Evolutionary conservation across 2,888 invertebrate species (phyloP), one percentile per base, ranked within the genome.

Genomic region (Mythimna loreyi): DNA sequence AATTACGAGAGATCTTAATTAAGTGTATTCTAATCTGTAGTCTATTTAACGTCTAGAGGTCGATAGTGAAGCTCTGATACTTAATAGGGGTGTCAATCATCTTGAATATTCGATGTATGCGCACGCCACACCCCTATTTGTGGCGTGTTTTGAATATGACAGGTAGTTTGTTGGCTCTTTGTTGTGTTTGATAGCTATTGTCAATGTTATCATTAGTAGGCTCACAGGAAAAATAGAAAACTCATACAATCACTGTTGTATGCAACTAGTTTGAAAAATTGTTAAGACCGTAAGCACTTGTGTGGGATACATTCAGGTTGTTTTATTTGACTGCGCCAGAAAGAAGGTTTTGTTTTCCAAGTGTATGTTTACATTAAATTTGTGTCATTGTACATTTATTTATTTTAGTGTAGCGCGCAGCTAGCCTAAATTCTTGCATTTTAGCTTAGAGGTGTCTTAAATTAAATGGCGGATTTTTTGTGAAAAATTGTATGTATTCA

Each of bases 1-100:
- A 67, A 67, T 58, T 56, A 56, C 33, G 30, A 66, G 50, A 23
- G 61, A 8, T 53, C 57, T 75, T 67, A 67, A 78, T 80, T 73
- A 73, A 72, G 36, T 2, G 13, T 62, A 43, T 60, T 40, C 40
- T 40, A 40, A 19, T 16, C 40, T 40, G 0, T 40, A 40, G 16
- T 40, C 16, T 40, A 4, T 40, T 16, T 40, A 40, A 40, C 68
- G 56, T 74, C 28, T 67, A 9, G 63, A 61, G 57, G 50, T 58
- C 45, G 23, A 72, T 53, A 63, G 43, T 50, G 52, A 70, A 25
- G 55, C n/a, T 19, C 33, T 33, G 50, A 53, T 58, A 8, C 40
- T 65, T 58, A 62, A 60, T 61, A 58, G 50, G 55, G 53, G 21
- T 62, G 56, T 72, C 78, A 59, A 47, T 65, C 58, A 57, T 52